phyloP scores from a whole-genome alignment of 2,113 vertebrate species.

The Lophotis ruficrista region DNA sequence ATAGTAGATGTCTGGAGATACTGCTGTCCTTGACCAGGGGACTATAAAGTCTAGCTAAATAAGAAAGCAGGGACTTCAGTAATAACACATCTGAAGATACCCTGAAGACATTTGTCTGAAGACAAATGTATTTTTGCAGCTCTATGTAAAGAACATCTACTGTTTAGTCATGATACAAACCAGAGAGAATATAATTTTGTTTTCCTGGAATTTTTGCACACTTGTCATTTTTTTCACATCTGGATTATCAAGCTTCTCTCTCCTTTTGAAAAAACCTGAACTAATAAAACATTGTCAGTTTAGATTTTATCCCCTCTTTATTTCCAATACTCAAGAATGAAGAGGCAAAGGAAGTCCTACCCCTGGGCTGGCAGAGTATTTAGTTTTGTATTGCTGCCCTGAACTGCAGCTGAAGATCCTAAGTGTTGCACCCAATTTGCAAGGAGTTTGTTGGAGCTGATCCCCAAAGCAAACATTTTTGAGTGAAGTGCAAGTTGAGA shows the following conservation, averaged over 20 bases:
- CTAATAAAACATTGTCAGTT: background rate
- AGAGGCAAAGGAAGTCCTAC: background rate
- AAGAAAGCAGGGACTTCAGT: background rate
- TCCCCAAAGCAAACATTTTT: background rate
- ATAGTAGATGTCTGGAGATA: background rate
- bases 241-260: background rate
- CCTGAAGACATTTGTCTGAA: background rate
- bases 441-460: background rate
- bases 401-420: background rate
- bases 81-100: background rate
- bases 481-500: slow-evolving; percentile 2
- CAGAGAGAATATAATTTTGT: background rate
- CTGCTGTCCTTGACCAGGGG: background rate
- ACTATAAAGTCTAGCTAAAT: background rate
- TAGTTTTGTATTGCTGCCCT: background rate
- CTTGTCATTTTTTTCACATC: background rate
- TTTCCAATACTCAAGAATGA: background rate
- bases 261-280: background rate
- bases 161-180: background rate
- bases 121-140: background rate
- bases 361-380: background rate
- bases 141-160: background rate
- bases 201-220: background rate
- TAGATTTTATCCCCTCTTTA: background rate
- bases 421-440: background rate